Conservation (phyloP, 2,888 invertebrate genomes). For the Nephrotoma guestfalica region DNA sequence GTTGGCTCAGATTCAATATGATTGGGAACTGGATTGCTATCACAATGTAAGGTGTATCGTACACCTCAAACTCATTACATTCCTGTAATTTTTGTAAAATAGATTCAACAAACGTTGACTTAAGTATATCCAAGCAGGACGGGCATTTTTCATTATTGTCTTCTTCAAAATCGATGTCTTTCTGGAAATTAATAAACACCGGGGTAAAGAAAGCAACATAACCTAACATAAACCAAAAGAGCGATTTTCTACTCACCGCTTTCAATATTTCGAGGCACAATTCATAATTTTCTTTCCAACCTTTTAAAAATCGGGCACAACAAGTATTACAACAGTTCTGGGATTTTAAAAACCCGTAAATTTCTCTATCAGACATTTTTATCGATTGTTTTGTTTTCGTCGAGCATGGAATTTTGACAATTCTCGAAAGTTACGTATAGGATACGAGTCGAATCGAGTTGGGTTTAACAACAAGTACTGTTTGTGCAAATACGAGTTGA, state of each 20-base stretch:
- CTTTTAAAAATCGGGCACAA: slow-evolving; percentile 50
- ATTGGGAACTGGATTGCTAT: slow-evolving; percentile 59
- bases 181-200: neutral
- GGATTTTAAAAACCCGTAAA: neutral
- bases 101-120: slow-evolving; percentile 19
- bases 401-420: neutral
- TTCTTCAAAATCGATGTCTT: neutral
- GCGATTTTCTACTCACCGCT: slow-evolving; percentile 32
- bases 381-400: neutral
- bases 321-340: slow-evolving; percentile 47
- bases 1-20: slow-evolving; percentile 48
- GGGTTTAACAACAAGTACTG: neutral
- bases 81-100: slow-evolving; percentile 38
- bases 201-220: neutral
- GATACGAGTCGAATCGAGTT: too few species aligned
- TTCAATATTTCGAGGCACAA: slow-evolving; percentile 16
- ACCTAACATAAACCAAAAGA: slow-evolving; percentile 9
- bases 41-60: slow-evolving; percentile 49
- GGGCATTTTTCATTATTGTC: slow-evolving; percentile 33
- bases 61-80: slow-evolving; percentile 37
- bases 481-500: neutral
- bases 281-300: slow-evolving; percentile 31
- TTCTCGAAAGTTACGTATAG: too few species aligned
- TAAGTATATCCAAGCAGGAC: slow-evolving; percentile 51
- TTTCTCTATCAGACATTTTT: neutral